Base-by-base conservation (phyloP, 2,888 invertebrate genomes). In the Megaustenia siamemsis region DNA sequence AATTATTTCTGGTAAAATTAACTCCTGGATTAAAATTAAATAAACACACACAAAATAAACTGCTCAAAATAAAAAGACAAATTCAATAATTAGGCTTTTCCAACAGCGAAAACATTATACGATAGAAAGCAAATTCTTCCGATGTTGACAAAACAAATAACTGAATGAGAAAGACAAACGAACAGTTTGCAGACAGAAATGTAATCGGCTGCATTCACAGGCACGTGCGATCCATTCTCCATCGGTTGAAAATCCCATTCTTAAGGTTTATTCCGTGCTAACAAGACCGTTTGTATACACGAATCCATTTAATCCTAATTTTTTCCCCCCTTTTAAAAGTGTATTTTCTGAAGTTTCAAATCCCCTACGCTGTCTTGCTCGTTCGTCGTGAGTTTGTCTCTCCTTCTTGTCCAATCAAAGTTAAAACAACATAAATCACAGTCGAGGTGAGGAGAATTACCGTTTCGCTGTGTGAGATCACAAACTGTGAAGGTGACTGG, bases 221-320 rank as follows among this genome's bases (percentile, higher is more conserved):
- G 15, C 73, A 73, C 73, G 73, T 32, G 73, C 73, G 32, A 73
- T 73, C 73, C 32, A 73, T 73, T 73, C 73, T 73, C 73, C 53
- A 49, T 49, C 73, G 49, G 73, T 49, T 32, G 12, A 49, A 49
- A 49, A 32, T 45, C 73, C 49, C 32, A 49, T 73, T 49, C 4
- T 4, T 49, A 6, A 4, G 49, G 49, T 73, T 32, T 73, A 73
- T 73, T 45, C 45, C 32, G 49, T 49, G 49, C 49, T 49, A 18
- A 32, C 73, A 49, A 49, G 1, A 32, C 49, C 73, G 15, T 73
- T 49, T 73, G 49, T 73, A 32, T 32, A 18, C 71, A 28, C 43
- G 28, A n/a, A 21, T 49, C 32, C 35, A 32, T 53, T 53, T 63
- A 15, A 63, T 63, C 32, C 63, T 12, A 15, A 1, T 63, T n/a